A percentile compares a stretch with the other conserved stretches of the same genome.
Evolutionary conservation across 2,888 invertebrate genomes (phyloP).

Genomic region (Cenopis cana): DNA sequence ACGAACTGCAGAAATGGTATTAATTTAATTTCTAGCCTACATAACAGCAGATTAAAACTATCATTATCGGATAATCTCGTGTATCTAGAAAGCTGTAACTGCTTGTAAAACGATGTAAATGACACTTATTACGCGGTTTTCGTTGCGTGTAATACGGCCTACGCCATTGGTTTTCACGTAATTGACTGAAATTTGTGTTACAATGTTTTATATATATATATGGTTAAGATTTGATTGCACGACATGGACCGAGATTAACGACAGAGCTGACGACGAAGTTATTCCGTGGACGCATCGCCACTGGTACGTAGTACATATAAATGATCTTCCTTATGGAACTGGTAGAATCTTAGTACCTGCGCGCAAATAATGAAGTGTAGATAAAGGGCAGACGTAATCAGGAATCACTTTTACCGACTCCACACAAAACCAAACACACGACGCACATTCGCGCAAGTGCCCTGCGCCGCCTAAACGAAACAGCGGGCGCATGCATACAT

Average conservation of each 20-base stretch:
- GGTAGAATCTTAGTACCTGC: no score
- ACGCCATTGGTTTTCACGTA: background rate
- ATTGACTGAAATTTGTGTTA: slow-evolving; percentile 6
- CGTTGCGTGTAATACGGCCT: slow-evolving; percentile 25
- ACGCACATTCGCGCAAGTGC: no score
- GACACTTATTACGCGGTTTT: slow-evolving; percentile 35
- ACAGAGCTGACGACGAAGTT: background rate
- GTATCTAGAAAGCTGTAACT: slow-evolving; percentile 42
- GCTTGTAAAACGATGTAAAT: slow-evolving; percentile 29
- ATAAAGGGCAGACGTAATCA: no score
- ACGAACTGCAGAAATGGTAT: slow-evolving; percentile 12
- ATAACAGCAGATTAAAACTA: slow-evolving; percentile 27
- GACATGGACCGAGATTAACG: background rate
- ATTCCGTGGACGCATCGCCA: no score
- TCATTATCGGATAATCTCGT: slow-evolving; percentile 36
- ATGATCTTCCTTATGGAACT: no score
- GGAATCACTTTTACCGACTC: no score
- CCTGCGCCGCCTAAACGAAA: no score
- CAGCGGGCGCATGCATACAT: no score
- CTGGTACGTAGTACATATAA: no score
- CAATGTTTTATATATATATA: background rate
- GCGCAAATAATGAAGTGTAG: no score
- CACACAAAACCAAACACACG: no score
- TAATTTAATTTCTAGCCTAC: slow-evolving; percentile 28
- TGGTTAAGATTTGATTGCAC: background rate